phyloP scores from a whole-genome alignment of 37 sponge, comb jelly and placozoan species.

The Petrosia ficiformis region DNA sequence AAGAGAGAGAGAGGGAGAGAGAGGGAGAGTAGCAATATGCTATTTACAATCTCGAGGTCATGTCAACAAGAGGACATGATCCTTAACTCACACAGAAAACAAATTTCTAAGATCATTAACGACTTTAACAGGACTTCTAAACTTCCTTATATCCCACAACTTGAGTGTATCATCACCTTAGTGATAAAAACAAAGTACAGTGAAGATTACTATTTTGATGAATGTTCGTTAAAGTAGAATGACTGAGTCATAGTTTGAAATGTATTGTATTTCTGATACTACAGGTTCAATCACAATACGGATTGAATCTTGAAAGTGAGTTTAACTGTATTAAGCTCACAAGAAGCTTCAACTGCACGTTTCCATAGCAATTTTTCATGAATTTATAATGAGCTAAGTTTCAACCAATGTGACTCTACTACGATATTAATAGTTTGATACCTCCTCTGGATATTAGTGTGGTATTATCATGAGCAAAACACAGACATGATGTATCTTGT shows the following conservation, averaged over 20 bases:
- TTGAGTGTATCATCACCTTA: constrained; percentile 89
- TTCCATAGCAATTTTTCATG: too few relatives aligned
- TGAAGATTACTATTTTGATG: background rate
- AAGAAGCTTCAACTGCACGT: too few relatives aligned
- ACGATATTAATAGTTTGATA: background rate
- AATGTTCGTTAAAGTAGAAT: too few relatives aligned
- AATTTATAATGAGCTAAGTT: too few relatives aligned
- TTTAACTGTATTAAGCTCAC: too few relatives aligned
- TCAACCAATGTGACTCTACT: too few relatives aligned
- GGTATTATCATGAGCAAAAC: constrained; percentile 68
- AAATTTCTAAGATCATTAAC: constrained; percentile 57
- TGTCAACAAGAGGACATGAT: too few relatives aligned
- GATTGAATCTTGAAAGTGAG: too few relatives aligned
- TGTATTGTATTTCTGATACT: background rate
- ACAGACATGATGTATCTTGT: constrained; percentile 77
- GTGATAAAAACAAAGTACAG: constrained; percentile 1
- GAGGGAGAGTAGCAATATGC: too few relatives aligned
- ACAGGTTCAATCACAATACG: too few relatives aligned
- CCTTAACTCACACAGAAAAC: constrained; percentile 55
- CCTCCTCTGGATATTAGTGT: constrained; percentile 82
- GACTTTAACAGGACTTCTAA: constrained; percentile 69
- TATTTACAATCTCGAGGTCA: too few relatives aligned
- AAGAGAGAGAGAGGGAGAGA: too few relatives aligned
- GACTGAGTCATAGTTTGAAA: background rate
- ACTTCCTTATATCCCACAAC: constrained; percentile 86